A percentile compares a stretch with the other conserved stretches of the same genome.
Evolutionary conservation across 2,888 invertebrate species (phyloP).

Genomic region (Andrena praecox): DNA sequence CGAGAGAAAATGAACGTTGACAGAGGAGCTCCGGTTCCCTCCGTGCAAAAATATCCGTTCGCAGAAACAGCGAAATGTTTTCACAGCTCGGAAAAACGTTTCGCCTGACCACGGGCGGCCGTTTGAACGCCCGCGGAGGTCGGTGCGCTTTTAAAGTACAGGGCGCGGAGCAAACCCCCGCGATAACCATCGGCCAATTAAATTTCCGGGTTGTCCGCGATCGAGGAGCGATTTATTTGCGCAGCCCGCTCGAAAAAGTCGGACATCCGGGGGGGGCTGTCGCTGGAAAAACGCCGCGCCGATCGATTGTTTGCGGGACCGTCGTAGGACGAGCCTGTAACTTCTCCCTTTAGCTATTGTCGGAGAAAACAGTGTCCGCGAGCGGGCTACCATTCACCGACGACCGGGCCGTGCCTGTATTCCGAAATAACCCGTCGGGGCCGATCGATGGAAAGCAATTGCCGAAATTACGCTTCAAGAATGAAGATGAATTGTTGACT

Average conservation of each 20-base stretch:
- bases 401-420: conserved; percentile 28
- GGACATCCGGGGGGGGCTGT: background rate
- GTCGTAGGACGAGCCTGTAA: conserved; percentile 4
- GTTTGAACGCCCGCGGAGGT: background rate
- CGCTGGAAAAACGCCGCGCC: background rate
- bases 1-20: background rate
- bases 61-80: background rate
- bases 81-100: background rate
- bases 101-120: background rate
- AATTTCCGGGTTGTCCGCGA: conserved; percentile 10
- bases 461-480: conserved; percentile 63
- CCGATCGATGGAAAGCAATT: conserved; percentile 68
- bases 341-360: conserved; percentile 39
- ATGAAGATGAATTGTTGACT: conserved; percentile 61
- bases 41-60: conserved; percentile 4
- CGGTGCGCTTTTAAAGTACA: background rate
- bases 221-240: conserved; percentile 10
- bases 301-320: conserved; percentile 31
- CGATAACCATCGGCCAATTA: conserved; percentile 3
- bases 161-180: background rate
- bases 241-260: background rate
- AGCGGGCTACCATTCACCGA: conserved; percentile 30
- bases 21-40: background rate
- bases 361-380: conserved; percentile 37
- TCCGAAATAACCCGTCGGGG: conserved; percentile 44